Base-by-base conservation (phyloP, 1,140 invertebrate genomes). In the Drosophila pectinifera region DNA sequence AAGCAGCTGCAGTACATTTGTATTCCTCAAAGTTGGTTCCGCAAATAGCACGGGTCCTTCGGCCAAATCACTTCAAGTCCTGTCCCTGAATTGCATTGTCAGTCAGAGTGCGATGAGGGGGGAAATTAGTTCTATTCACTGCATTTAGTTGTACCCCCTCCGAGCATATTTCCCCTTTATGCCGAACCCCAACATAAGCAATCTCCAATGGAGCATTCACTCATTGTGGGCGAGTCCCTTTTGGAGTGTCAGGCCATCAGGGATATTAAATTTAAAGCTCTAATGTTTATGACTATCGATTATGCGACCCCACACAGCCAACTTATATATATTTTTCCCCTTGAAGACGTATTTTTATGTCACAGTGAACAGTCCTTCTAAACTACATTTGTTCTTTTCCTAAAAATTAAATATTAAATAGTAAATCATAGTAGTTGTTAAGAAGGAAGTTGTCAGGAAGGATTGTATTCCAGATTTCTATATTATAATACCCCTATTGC, bases 211-310 rank as follows among this genome's bases (percentile, higher is more conserved):
- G 31, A 56, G 28, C 49, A 55, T 70, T 64, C 22, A 42, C 10
- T 34, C 24, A 11, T 42, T 38, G 18, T 24, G 36, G 8, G 36
- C 14, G 22, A 59, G 38, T 16, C 20, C 39, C 24, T 22, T 45
- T 57, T 38, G 56, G 68, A 55, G 41, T 54, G 53, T 16, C 61
- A 24, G 45, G 34, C 49, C 73, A 77, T 77, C 65, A 68, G 49
- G 24, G 54, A 56, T 67, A 58, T 76, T 58, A 54, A 78, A 68
- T 78, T 77, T 77, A 78, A 77, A 77, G 56, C 73, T 48, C 55
- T 69, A 69, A 77, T 70, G 64, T 77, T 69, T 77, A 77, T 77
- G 74, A 49, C 68, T 69, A 77, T 77, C 73, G 74, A 77, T 76
- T 77, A 51, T 56, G 28, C 5, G 34, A 46, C 55, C 46, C 31